Base-by-base conservation (phyloP, 1,140 invertebrate genomes). In the Drosophila bipectinata region DNA sequence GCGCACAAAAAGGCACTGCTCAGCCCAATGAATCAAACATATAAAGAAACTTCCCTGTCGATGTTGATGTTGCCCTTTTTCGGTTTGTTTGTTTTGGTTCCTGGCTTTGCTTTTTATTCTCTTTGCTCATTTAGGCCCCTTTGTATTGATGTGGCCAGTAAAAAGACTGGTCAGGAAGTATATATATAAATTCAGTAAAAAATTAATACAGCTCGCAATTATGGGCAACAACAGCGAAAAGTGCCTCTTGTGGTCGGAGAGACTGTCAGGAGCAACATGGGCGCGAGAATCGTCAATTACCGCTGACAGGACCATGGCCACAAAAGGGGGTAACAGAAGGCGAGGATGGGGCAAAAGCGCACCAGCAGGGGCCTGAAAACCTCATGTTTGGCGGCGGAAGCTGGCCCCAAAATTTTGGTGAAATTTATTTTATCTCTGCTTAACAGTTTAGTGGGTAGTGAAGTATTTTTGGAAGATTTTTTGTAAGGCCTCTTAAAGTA, bases 251-350 rank as follows among this genome's bases (percentile, higher is more conserved):
- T 57, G 67, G 67, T 45, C 66, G 71, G 30, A 28, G 54, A 45
- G 59, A 45, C 52, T 67, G 66, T 67, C 62, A 67, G 47, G 15
- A 61, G 57, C 57, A 62, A 73, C 68, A 73, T 60, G 66, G 53
- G 71, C 71, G 48, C 72, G 71, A 64, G 71, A 58, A 74, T 74
- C 54, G 71, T 74, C 71, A 74, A 74, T 74, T 74, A 73, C 60
- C 28, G 30, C 2, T 39, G 53, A 53, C 72, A 74, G 62, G 49
- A 34, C 30, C 32, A 30, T 26, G 51, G 30, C 49, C 66, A 69
- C 63, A 56, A 26, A 34, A 39, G 32, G 58, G 15, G 21, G 30
- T 24, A n/a, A 66, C 30, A 15, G 0, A 2, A 12, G 14, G 10
- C 4, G 21, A 6, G 28, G 8, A 2, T 15, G 37, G 54, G 14